Conservation (phyloP, 2,888 invertebrate species). For the Panopea generosa region DNA sequence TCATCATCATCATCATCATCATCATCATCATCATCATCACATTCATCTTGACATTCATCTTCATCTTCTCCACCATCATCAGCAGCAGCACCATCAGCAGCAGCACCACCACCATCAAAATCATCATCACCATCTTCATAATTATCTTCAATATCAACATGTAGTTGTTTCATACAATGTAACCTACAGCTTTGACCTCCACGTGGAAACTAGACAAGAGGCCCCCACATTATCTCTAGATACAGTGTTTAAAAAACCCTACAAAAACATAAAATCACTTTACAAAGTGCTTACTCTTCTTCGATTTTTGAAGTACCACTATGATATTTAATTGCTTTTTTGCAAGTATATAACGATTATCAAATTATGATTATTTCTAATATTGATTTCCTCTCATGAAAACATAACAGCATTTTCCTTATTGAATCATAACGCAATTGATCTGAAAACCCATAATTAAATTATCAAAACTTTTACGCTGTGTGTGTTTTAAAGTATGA, state of each 20-base stretch:
- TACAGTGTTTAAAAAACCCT: too few species aligned
- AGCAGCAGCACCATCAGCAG: not conserved
- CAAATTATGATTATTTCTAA: too few species aligned
- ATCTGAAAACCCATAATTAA: not conserved
- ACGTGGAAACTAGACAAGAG: too few species aligned
- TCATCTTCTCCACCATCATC: slow-evolving; percentile 1
- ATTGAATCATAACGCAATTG: not conserved
- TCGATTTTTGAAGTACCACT: too few species aligned
- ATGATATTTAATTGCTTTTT: too few species aligned
- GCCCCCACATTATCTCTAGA: too few species aligned
- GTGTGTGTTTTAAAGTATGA: too few species aligned
- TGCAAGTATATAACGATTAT: too few species aligned
- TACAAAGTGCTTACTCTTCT: too few species aligned
- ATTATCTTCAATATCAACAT: slow-evolving; percentile 5
- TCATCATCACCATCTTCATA: not conserved
- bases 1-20: not conserved
- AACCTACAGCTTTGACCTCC: too few species aligned
- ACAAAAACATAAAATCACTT: too few species aligned
- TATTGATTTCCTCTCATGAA: too few species aligned
- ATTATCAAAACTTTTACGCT: not conserved
- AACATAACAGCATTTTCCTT: not conserved
- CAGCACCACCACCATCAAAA: slow-evolving; percentile 1
- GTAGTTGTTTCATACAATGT: not conserved
- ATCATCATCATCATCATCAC: slow-evolving; percentile 1
- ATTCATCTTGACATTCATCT: not conserved